Evolutionary conservation across 1,140 invertebrate species (phyloP).

Genomic region (Cotesia vestalis): DNA sequence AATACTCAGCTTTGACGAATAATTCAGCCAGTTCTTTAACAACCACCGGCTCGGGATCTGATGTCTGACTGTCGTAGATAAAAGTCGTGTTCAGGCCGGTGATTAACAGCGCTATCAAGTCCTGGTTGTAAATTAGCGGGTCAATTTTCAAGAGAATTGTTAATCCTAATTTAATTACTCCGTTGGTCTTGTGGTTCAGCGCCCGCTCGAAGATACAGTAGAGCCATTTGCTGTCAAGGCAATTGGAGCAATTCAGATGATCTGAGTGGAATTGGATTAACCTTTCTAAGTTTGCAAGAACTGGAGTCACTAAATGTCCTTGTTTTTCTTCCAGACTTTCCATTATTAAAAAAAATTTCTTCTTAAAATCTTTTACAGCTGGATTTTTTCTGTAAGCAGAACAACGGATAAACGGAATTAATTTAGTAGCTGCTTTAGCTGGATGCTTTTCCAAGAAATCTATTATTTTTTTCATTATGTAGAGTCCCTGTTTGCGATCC

Average conservation of each 20-base stretch:
- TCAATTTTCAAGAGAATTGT: conserved; percentile 47
- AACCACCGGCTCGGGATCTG: conserved; percentile 43
- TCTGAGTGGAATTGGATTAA: conserved; percentile 46
- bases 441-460: conserved; percentile 41
- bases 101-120: conserved; percentile 47
- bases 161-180: conserved; percentile 61
- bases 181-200: conserved; percentile 61
- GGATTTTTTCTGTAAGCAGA: conserved; percentile 3
- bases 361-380: conserved; percentile 45
- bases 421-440: not conserved
- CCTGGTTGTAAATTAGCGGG: conserved; percentile 37
- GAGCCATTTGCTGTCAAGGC: conserved; percentile 57
- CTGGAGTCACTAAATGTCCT: conserved; percentile 69
- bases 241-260: conserved; percentile 44
- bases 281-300: conserved; percentile 58
- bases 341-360: conserved; percentile 63
- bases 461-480: conserved; percentile 53
- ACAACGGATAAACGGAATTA: conserved; percentile 47
- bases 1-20: conserved; percentile 37
- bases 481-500: conserved; percentile 56
- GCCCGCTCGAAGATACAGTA: conserved; percentile 60
- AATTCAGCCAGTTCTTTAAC: conserved; percentile 43
- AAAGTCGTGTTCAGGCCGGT: conserved; percentile 53
- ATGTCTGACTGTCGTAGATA: conserved; percentile 46
- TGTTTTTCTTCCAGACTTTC: conserved; percentile 72